Conservation (phyloP, 2,888 invertebrate species). For the Scaptomyza reducta region DNA sequence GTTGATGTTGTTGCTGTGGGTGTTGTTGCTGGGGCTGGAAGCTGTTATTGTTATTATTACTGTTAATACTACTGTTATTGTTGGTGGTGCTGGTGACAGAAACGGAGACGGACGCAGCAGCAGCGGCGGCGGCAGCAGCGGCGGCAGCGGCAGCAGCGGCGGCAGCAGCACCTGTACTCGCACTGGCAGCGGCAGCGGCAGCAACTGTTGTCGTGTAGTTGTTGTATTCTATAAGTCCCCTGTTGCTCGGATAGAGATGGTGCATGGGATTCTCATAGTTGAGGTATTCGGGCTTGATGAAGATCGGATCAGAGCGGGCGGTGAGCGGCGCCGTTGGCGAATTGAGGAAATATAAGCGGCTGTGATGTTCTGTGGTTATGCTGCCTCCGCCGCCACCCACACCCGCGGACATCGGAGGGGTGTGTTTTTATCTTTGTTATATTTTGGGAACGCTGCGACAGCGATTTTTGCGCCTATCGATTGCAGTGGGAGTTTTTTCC, state of each 20-base stretch:
- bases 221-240: constrained; percentile 81
- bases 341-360: constrained; percentile 82
- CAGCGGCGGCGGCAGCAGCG: constrained; percentile 43
- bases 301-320: constrained; percentile 79
- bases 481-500: constrained; percentile 1
- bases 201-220: constrained; percentile 76
- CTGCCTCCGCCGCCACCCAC: constrained; percentile 83
- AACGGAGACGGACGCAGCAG: constrained; percentile 54
- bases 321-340: constrained; percentile 78
- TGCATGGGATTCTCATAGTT: constrained; percentile 83
- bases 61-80: constrained; percentile 18
- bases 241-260: constrained; percentile 81
- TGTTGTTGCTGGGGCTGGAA: constrained; percentile 26
- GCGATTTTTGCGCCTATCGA: constrained; percentile 52
- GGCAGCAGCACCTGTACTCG: constrained; percentile 58
- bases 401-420: constrained; percentile 82
- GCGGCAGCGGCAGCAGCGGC: constrained; percentile 70
- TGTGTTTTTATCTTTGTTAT: constrained; percentile 10
- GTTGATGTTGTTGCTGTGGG: constrained; percentile 21
- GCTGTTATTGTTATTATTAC: constrained; percentile 19
- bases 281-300: constrained; percentile 82
- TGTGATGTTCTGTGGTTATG: constrained; percentile 83
- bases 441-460: constrained; percentile 60
- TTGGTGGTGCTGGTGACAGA: constrained; percentile 28
- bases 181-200: constrained; percentile 57